Evolutionary conservation across 2,888 invertebrate species (phyloP), one percentile per base, ranked within the genome.

Genomic region (Icerya purchasi): DNA sequence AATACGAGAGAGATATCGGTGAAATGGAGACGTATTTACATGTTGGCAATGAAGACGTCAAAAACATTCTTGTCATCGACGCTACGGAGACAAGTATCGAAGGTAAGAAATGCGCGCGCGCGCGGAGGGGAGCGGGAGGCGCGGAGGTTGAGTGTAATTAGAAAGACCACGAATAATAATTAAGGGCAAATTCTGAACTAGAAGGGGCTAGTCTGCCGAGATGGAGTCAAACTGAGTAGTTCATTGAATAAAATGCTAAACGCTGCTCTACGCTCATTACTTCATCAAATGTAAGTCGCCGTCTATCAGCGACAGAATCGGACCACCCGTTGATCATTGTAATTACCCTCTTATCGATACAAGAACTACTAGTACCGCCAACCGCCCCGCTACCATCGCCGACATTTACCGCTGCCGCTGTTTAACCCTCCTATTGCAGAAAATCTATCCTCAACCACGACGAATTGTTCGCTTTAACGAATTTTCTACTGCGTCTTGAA

Each of bases 191-290:
- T 8, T 36, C 14, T 5, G 14, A 36, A 55, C 25, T 60, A 55
- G 55, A 55, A 55, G 59, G 53, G 58, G 51, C 53, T 23, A 51
- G 53, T 49, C 61, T 52, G 58, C 54, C 54, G 56, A 18, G 53
- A 54, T 53, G 60, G 56, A 60, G 58, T 53, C 61, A 62, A 57
- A 61, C 61, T 61, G 62, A 56, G 62, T 25, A 23, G 59, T 59
- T 61, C 62, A 62, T 62, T 62, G 58, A 50, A 60, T 62, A 62
- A 61, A n/a, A n/a, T n/a, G n/a, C n/a, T n/a, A n/a, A n/a, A n/a
- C n/a, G n/a, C n/a, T n/a, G n/a, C n/a, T n/a, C n/a, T n/a, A n/a
- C 53, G 61, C 61, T 61, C 63, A 54, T 63, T 63, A 61, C 58
- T 54, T 56, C 25, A 56, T 60, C 60, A 60, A 60, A 56, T n/a